Percentiles rank a stretch among this genome's conserved stretches.
These are phyloP conservation scores for Polyodon spathula DNA, from an alignment of 2,113 vertebrate genomes.

Conservation along the genomic window DNA sequence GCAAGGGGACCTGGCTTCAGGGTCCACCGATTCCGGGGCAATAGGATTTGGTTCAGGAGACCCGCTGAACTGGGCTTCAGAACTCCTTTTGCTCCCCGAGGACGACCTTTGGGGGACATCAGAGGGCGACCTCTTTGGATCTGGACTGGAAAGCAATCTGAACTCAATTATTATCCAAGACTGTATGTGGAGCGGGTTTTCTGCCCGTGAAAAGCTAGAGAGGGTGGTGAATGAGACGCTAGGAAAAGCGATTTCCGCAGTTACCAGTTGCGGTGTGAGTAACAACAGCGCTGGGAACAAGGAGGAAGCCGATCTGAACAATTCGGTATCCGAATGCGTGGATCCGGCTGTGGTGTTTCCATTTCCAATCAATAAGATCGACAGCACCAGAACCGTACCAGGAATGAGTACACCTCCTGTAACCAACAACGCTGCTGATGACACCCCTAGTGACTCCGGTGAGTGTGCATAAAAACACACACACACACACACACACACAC, in stretches of 20 bases:
- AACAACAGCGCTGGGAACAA: conserved; percentile 12
- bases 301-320: conserved; percentile 54
- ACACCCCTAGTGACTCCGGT: conserved; percentile 82
- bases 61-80: conserved; percentile 85
- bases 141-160: conserved; percentile 70
- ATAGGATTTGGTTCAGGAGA: conserved; percentile 59
- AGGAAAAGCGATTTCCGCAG: conserved; percentile 57
- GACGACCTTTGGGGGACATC: conserved; percentile 69
- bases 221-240: conserved; percentile 84
- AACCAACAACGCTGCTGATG: conserved; percentile 55
- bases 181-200: conserved; percentile 98
- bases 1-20: conserved; percentile 58
- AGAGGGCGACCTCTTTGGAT: conserved; percentile 62
- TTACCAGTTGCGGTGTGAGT: conserved; percentile 19
- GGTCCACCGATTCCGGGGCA: conserved; percentile 41
- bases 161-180: conserved; percentile 92
- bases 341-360: conserved; percentile 84
- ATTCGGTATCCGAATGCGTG: conserved; percentile 72
- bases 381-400: conserved; percentile 33
- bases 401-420: conserved; percentile 27
- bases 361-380: conserved; percentile 73
- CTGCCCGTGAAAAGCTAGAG: conserved; percentile 86
- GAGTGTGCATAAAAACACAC: conserved; percentile 26
- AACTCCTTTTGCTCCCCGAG: conserved; percentile 77
- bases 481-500: too few relatives aligned